Evolutionary conservation across 2,888 invertebrate species (phyloP), one percentile per base, ranked within the genome.

Genomic region (Crocallis elinguaria): DNA sequence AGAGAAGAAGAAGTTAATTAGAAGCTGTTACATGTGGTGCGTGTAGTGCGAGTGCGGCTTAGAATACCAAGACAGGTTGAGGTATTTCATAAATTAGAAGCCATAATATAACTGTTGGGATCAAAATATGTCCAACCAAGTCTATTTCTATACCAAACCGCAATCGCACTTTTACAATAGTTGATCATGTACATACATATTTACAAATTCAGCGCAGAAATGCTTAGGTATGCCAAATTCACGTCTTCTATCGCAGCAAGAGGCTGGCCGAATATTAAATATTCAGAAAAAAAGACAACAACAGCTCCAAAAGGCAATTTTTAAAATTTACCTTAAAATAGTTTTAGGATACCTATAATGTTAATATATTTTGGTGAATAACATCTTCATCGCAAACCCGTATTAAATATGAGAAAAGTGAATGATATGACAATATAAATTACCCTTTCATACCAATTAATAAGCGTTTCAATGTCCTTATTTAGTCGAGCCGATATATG

Each of bases 361-460:
- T 86, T 86, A 87, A 84, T 84, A 88, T 86, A 88, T 87, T 88
- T 86, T 88, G 89, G 89, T 90, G 89, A 90, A 84, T 85, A 91
- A 89, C 90, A 89, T 88, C 88, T 86, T 89, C 88, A 90, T 90
- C 91, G 91, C 89, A 88, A 90, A 91, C 91, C 91, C 91, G 91
- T 91, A 90, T 89, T 90, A 86, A 86, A 88, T 88, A 91, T 90
- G 91, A 91, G 91, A 91, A 86, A 90, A 83, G 88, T 91, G 91
- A 90, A 91, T 91, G 91, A 91, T 90, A 91, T 91, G 91, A 91
- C 90, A 89, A 89, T 91, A 91, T 90, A 90, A 91, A 90, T 91
- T 91, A 91, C 91, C 91, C 91, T 91, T 91, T 91, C 91, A 91
- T 91, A 91, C 91, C 91, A 90, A 91, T 90, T 91, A 91, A 91